Percentiles rank a stretch among this genome's conserved stretches.
Evolutionary conservation across 2,797 vertebrate species (phyloP).

Genomic region (Gymnothorax reevesii): DNA sequence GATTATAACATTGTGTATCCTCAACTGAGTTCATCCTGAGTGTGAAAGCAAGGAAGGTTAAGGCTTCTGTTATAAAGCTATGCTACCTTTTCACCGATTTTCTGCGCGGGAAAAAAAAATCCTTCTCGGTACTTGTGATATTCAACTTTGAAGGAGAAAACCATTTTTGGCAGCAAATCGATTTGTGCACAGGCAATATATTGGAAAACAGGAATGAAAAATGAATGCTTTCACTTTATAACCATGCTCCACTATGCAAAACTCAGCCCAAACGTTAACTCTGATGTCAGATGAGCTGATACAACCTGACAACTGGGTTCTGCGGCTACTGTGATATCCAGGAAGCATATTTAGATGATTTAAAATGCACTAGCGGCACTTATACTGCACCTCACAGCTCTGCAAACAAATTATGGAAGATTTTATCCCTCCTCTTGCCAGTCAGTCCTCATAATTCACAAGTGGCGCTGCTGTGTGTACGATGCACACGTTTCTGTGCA

Average conservation of each 20-base stretch:
- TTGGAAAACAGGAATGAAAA: not conserved
- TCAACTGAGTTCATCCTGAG: not conserved
- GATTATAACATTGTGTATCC: not conserved
- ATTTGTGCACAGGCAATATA: not conserved
- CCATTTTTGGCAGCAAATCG: not conserved
- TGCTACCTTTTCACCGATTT: not conserved
- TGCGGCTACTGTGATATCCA: not conserved
- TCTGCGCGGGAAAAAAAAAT: not conserved
- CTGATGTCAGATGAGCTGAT: not conserved
- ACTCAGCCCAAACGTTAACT: not conserved
- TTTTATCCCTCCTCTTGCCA: not conserved
- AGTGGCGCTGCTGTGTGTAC: not conserved
- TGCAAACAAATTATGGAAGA: not conserved
- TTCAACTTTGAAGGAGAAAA: not conserved
- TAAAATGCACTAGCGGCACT: not conserved
- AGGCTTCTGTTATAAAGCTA: not conserved
- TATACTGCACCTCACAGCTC: not conserved
- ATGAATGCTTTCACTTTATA: not conserved
- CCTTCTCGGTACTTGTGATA: not conserved
- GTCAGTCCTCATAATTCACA: not conserved
- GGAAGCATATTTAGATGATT: not conserved
- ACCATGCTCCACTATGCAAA: not conserved
- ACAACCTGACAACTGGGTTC: not conserved
- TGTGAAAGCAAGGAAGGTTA: no score
- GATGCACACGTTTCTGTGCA: not conserved